Conservation (phyloP, 2,113 vertebrate genomes). For the Cranoglanis bouderius region DNA sequence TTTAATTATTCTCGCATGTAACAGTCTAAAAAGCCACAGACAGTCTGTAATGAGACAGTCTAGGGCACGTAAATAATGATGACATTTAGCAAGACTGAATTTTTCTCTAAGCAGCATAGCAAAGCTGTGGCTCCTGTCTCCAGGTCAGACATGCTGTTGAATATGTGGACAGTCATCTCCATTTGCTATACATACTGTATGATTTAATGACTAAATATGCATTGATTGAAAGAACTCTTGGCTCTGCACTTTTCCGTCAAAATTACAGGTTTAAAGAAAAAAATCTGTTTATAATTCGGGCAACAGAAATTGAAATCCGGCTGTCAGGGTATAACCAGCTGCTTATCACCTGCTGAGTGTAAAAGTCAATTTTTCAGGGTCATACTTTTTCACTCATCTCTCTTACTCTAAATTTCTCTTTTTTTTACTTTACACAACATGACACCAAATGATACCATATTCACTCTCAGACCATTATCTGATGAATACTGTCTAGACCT, state of each 20-base stretch:
- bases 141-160: not conserved
- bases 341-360: not conserved
- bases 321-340: not conserved
- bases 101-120: not conserved
- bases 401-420: not conserved
- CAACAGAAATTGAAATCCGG: no score
- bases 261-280: not conserved
- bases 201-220: not conserved
- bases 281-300: not conserved
- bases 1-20: constrained; percentile 31
- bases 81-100: constrained; percentile 27
- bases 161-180: not conserved
- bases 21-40: constrained; percentile 35
- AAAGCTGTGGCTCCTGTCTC: not conserved
- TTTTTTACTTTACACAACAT: not conserved
- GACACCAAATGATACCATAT: not conserved
- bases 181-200: not conserved
- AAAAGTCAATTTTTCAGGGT: not conserved
- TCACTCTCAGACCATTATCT: not conserved
- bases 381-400: not conserved
- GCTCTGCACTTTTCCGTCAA: not conserved
- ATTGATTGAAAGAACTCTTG: not conserved
- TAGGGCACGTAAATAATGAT: not conserved
- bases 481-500: not conserved
- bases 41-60: constrained; percentile 7